Evolutionary conservation across 2,888 invertebrate species (phyloP), one percentile per base, ranked within the genome.

Genomic region (Dryobotodes eremita): DNA sequence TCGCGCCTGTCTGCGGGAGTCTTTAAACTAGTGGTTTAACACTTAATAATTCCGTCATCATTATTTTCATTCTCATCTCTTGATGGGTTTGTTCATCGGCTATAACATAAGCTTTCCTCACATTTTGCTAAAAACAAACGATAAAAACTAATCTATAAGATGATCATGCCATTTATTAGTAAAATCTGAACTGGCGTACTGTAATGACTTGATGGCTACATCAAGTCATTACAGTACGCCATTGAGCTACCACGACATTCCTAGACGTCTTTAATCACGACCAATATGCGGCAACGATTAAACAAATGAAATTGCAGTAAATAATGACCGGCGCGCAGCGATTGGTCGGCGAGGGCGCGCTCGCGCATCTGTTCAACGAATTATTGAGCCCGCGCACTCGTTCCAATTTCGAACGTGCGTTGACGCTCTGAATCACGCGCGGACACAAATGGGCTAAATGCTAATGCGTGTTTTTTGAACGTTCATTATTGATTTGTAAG

Each of bases 331-430:
- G 76, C 86, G 90, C 87, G 82, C 80, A 76, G 84, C 83, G 74
- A 94, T 94, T 92, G 93, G 92, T 80, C 87, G 83, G 76, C 77
- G 72, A 80, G 71, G 76, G 86, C 88, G 94, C 92, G 92, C 88
- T 76, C 91, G 91, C 94, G 96, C 96, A 96, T 96, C 93, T 95
- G 95, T 92, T 94, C 88, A 91, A 93, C 93, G 95, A 94, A 95
- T 96, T 96, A 96, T 90, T 91, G 88, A 87, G 89, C 89, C 81
- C 90, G 90, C 90, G 89, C 88, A 88, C 89, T 83, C 90, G 90
- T 90, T 92, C 89, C 91, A 92, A 93, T 92, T 92, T 89, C 86
- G 84, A 90, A 85, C 86, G 89, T 82, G 87, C 87, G 88, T 90
- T 91, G 90, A 91, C 89, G 91, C 86, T 84, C 85, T 88, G 89